Evolutionary conservation across 2,113 vertebrate genomes (phyloP).

Genomic region (human (Homo sapiens)): GRCh38 chr4:80967001-80967500

Average conservation of each 20-base stretch:
- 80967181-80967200: background rate
- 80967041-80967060: background rate
- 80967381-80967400: background rate
- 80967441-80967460: background rate
- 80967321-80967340: background rate
- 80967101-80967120: constrained; percentile 10
- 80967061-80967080: constrained; percentile 4
- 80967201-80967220: background rate
- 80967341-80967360: background rate
- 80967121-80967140: background rate
- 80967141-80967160: background rate
- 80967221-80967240: background rate
- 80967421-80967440: background rate
- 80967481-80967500: background rate
- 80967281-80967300: background rate
- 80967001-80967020: background rate
- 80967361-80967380: background rate
- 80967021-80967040: background rate
- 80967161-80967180: background rate
- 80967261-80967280: constrained; percentile 4
- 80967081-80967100: constrained; percentile 12
- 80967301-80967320: background rate
- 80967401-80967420: background rate
- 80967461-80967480: background rate
- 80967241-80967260: background rate